phyloP scores from a whole-genome alignment of 2,888 invertebrate species.

The Cephalotes varians region DNA sequence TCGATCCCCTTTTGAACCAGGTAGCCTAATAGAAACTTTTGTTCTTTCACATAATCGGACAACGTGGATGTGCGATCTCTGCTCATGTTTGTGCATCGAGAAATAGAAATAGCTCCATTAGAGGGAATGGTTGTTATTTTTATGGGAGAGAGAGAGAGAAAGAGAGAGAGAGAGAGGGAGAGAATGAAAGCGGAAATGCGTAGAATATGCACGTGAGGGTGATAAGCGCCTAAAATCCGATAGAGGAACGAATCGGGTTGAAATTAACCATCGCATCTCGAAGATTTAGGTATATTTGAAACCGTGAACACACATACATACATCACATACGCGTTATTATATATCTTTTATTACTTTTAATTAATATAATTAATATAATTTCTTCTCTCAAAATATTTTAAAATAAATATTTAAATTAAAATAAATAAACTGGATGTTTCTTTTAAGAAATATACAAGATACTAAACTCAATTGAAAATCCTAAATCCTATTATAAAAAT shows the following conservation, averaged over 20 bases:
- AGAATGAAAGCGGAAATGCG: conserved; percentile 8
- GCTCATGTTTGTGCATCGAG: conserved; percentile 43
- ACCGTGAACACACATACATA: background rate
- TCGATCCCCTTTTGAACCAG: conserved; percentile 52
- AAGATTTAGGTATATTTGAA: background rate
- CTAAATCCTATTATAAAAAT: background rate
- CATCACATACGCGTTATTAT: background rate
- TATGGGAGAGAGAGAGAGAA: conserved; percentile 1
- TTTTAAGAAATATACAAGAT: background rate
- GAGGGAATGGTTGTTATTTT: conserved; percentile 47
- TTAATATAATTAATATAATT: background rate
- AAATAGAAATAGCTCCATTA: conserved; percentile 34
- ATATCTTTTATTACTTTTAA: background rate
- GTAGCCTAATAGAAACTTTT: conserved; percentile 26
- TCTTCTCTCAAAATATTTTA: background rate
- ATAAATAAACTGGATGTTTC: background rate
- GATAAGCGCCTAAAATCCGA: conserved; percentile 20
- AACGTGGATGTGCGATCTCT: conserved; percentile 45
- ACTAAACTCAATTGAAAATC: background rate
- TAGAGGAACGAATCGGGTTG: conserved; percentile 30
- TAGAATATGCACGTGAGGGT: conserved; percentile 19
- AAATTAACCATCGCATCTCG: conserved; percentile 11
- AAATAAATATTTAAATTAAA: background rate
- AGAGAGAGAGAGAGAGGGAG: conserved; percentile 3
- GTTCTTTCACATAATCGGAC: conserved; percentile 19